Evolutionary conservation across 2,113 vertebrate genomes (phyloP), one percentile per base, ranked within the genome.

Genomic region (Burhinus oedicnemus): DNA sequence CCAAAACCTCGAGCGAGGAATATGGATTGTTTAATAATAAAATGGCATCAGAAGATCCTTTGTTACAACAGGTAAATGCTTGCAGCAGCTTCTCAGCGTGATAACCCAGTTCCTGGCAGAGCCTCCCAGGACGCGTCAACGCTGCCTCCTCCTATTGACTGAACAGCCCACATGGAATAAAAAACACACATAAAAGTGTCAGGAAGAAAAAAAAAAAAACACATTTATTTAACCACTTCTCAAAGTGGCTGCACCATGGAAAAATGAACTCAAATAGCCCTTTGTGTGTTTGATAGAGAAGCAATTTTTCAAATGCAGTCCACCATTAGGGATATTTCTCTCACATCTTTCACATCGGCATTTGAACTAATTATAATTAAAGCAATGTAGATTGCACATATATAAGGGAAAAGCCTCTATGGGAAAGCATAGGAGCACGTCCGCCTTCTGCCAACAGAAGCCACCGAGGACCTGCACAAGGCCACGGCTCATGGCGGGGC

Each of bases 381-480:
- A 90, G 32, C 1, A 0, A 64, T 14, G 15, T 7, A 78, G 23
- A 36, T 2, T 8, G 51, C 2, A 1, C 11, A 66, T 10, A 22
- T 1, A 3, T 4, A 47, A 42, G 29, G 79, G 52, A 62, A 89
- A 89, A 70, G 64, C 12, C 23, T 68, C 57, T 75, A 42, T 11
- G 26, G n/a, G 55, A 78, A 86, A 74, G 69, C n/a, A 65, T 1
- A n/a, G n/a, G n/a, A 52, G 9, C 30, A 72, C 4, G 2, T 32
- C 32, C 0, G 0, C 60, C 61, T 85, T 69, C 85, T 77, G 60
- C 51, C 60, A 83, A 66, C 44, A 61, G 45, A 83, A 64, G 32
- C 18, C 38, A 19, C 62, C 0, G 0, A 69, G 49, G 60, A 81
- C 5, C 19, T 2, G 0, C 0, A 0, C 0, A 0, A 62, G 42